Base-by-base conservation (phyloP, 2,888 invertebrate genomes). In the Sylvicola fuscatus region DNA sequence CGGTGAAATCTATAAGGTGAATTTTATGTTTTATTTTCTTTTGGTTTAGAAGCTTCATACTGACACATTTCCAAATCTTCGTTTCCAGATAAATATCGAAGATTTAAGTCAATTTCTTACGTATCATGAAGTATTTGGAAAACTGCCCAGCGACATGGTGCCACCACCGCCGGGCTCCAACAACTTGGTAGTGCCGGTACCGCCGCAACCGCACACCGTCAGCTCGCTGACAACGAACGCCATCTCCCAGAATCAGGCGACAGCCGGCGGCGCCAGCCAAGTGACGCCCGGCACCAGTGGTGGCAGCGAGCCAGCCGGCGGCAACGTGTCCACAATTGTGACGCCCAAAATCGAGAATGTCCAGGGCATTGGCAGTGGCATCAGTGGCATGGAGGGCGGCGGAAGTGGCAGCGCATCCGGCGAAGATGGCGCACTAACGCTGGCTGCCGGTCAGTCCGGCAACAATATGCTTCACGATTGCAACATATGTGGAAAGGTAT, bases 401-500 rank as follows among this genome's bases (percentile, higher is more conserved):
- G 14, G 17, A 21, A 33, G 33, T 33, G 5, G 17, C 29, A 33
- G 33, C 27, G 5, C 33, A 3, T 13, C 31, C n/a, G 26, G 27
- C 13, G 21, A 21, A 8, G 21, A 21, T 8, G 21, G 21, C 8
- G 5, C 4, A 8, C 8, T 21, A 8, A 8, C 21, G 8, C 8
- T 21, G 21, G 21, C 21, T 21, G 21, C 5, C 21, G 21, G 21
- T 6, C 21, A 31, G 27, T 21, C 34, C 7, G 15, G 26, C 3
- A 12, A 39, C 27, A 37, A 39, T 14, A 41, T 41, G 11, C 53
- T 53, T 41, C 82, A 84, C 54, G 68, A 76, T 13, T 84, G 84
- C 54, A 83, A 84, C 55, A 70, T 84, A 40, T 84, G 84, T 48
- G 80, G 81, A 35, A 83, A 84, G 60, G 76, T 80, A 60, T 84